Evolutionary conservation across 1,140 invertebrate genomes (phyloP), one percentile per base, ranked within the genome.

Genomic region (Colletes gigas): DNA sequence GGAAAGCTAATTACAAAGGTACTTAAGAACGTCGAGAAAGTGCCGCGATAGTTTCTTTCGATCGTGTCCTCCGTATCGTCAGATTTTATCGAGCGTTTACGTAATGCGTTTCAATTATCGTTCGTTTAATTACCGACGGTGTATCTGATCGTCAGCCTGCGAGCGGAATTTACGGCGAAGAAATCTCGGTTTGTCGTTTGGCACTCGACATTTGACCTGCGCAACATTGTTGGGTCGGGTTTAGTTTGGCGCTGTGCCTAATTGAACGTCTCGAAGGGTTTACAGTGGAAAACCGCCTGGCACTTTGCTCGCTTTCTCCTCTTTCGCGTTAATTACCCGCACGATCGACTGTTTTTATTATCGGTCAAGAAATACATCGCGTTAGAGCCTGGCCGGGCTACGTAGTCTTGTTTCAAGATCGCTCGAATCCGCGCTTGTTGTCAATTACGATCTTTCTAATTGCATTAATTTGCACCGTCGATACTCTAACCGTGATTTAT

Each of bases 241-340:
- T 68, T 76, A 82, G 81, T 83, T 86, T 87, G 85, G 85, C 85
- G 63, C 67, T 10, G 52, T 87, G 85, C 85, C 85, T 87, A 87
- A 87, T 87, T 87, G 84, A 86, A 86, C 85, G 81, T 83, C 84
- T 86, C 80, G 60, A 71, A 82, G 80, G 69, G 76, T 85, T 82
- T 86, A 59, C 80, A 78, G 55, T 54, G 65, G 84, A 74, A 81
- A 84, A 84, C 74, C 75, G 60, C 17, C 67, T 65, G 54, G 54
- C 78, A 62, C 60, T 60, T 84, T 67, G 10, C 21, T 57, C 50
- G 69, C 60, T 77, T 73, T 55, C 69, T 59, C 65, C 57, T 74
- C 50, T 67, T 74, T 82, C 78, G 57, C 74, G 73, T 84, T 85
- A 85, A 85, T 85, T 85, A 81, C 68, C 70, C 60, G 57, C 60